Evolutionary conservation across 1,140 invertebrate species (phyloP).

Genomic region (Cydia strobilella): DNA sequence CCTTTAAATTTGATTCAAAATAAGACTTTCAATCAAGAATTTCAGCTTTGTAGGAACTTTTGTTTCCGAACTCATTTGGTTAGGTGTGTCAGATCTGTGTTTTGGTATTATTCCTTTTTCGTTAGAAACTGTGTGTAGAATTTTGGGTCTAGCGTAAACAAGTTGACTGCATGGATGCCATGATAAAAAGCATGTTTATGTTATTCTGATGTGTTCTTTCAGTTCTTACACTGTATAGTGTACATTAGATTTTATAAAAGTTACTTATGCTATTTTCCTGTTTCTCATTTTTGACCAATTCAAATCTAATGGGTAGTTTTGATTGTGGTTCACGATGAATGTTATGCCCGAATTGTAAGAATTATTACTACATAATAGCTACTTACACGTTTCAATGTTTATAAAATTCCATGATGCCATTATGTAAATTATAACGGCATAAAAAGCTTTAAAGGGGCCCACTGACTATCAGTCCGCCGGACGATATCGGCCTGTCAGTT

Average conservation of each 20-base stretch:
- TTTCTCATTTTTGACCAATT: background rate
- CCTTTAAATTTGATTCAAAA: background rate
- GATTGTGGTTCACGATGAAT: background rate
- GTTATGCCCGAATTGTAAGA: background rate
- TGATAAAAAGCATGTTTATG: background rate
- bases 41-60: background rate
- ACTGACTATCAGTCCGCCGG: no score
- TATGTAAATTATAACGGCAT: no score
- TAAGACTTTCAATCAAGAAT: no score
- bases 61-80: background rate
- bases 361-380: background rate
- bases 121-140: slow-evolving; percentile 1
- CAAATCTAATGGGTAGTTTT: background rate
- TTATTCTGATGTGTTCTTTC: background rate
- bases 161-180: background rate
- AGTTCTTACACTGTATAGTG: background rate
- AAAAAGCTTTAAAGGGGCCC: no score
- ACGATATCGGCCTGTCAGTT: no score
- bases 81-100: background rate
- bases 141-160: background rate
- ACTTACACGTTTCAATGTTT: no score
- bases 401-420: no score
- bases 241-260: background rate
- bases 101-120: background rate
- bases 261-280: background rate